Conservation (phyloP, 37 sponge, comb jelly and placozoan genomes). For the Dysidea cf. avara region DNA sequence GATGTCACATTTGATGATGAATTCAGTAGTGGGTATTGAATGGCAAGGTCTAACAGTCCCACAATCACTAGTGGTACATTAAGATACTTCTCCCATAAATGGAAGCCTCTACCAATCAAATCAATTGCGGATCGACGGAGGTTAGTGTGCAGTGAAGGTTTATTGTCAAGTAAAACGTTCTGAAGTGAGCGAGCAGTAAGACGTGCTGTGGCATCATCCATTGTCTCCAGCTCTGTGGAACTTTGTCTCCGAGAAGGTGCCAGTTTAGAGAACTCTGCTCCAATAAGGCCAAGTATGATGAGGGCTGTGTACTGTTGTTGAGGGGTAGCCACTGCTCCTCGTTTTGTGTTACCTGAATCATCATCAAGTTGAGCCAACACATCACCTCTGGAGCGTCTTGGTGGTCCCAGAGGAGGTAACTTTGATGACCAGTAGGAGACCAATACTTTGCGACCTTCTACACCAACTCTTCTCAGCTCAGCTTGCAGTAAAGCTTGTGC, state of each 20-base stretch:
- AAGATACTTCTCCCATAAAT: slow-evolving; percentile 84
- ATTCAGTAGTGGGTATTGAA: slow-evolving; percentile 14
- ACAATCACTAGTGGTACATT: slow-evolving; percentile 53
- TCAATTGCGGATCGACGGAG: slow-evolving; percentile 81
- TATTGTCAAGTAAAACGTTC: slow-evolving; percentile 59
- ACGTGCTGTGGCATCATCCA: slow-evolving; percentile 58
- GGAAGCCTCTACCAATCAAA: slow-evolving; percentile 86
- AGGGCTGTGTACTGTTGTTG: slow-evolving; percentile 87
- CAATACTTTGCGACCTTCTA: slow-evolving; percentile 47
- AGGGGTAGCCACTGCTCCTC: slow-evolving; percentile 46
- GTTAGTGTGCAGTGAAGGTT: slow-evolving; percentile 50
- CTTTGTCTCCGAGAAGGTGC: neutral
- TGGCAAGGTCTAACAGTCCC: slow-evolving; percentile 70
- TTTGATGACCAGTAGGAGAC: slow-evolving; percentile 64
- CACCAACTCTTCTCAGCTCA: slow-evolving; percentile 72
- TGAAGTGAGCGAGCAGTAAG: slow-evolving; percentile 73
- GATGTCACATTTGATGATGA: too few relatives aligned
- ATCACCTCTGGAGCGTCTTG: slow-evolving; percentile 9
- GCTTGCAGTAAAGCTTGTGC: slow-evolving; percentile 87
- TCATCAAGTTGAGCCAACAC: neutral
- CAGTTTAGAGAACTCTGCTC: slow-evolving; percentile 75
- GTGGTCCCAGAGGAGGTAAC: slow-evolving; percentile 35
- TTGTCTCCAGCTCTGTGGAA: slow-evolving; percentile 15
- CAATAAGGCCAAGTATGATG: slow-evolving; percentile 87
- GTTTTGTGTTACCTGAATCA: neutral